These are phyloP conservation scores for Micrasema longulum DNA, from an alignment of 1,140 invertebrate genomes.

Conservation along the genomic window DNA sequence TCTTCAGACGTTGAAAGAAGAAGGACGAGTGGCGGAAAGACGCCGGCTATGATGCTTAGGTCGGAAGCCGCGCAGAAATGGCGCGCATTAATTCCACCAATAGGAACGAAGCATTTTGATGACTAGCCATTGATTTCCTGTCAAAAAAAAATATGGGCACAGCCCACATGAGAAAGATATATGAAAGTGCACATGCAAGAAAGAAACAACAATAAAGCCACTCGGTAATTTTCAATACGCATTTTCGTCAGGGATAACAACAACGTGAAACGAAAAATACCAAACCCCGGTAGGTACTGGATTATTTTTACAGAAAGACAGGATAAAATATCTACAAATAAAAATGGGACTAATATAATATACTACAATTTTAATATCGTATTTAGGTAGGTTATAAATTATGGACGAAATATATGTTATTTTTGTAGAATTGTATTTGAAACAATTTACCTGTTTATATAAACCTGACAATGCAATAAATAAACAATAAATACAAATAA, in stretches of 20 bases:
- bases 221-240: neutral
- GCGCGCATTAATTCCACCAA: conserved; percentile 42
- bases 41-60: conserved; percentile 41
- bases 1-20: conserved; percentile 46
- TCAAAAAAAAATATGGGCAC: conserved; percentile 17
- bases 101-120: conserved; percentile 12
- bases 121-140: conserved; percentile 45
- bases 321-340: no score
- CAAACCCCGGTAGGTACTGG: no score
- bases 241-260: conserved; percentile 8
- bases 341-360: no score
- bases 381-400: no score
- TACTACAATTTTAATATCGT: no score
- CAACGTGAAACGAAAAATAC: neutral
- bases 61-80: conserved; percentile 35
- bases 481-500: no score
- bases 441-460: no score
- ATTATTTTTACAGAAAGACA: no score
- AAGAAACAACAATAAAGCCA: conserved; percentile 20
- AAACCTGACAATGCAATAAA: no score
- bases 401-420: no score
- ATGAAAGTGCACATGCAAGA: neutral
- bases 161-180: conserved; percentile 18
- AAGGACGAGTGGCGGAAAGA: conserved; percentile 45
- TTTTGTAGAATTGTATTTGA: no score